Evolutionary conservation across 1,140 invertebrate species (phyloP).

Genomic region (Panagrolaimus sp.): DNA sequence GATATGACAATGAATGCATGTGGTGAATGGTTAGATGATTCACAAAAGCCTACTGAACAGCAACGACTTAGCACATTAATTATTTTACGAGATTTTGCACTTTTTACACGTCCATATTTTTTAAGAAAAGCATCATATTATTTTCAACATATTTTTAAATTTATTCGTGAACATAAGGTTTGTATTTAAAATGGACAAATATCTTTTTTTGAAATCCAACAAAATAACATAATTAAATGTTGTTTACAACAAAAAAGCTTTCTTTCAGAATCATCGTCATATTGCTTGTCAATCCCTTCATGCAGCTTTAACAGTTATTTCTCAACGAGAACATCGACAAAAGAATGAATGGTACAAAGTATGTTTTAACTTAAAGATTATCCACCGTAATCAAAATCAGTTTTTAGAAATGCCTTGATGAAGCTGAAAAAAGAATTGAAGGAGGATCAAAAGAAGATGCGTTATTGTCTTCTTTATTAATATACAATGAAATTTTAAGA

Average conservation of each 20-base stretch:
- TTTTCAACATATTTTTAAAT: slow-evolving; percentile 85
- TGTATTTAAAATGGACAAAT: no score
- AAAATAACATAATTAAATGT: slow-evolving; percentile 10
- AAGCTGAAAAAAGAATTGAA: slow-evolving; percentile 64
- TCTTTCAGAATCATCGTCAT: slow-evolving; percentile 73
- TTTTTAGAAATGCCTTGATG: slow-evolving; percentile 59
- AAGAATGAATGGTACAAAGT: slow-evolving; percentile 77
- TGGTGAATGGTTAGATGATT: slow-evolving; percentile 36
- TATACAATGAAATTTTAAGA: slow-evolving; percentile 85
- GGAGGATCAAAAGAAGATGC: slow-evolving; percentile 68
- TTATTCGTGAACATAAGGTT: slow-evolving; percentile 79
- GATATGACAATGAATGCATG: slow-evolving; percentile 40
- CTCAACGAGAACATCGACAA: slow-evolving; percentile 87
- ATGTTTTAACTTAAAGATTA: slow-evolving; percentile 13
- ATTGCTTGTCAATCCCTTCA: slow-evolving; percentile 82
- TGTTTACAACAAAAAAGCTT: slow-evolving; percentile 19
- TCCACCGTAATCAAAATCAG: slow-evolving; percentile 22
- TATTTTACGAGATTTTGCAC: slow-evolving; percentile 82
- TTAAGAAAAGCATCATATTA: slow-evolving; percentile 93
- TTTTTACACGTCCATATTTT: slow-evolving; percentile 92
- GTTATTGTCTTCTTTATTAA: slow-evolving; percentile 83
- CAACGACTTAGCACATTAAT: slow-evolving; percentile 65
- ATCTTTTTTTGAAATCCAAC: no score
- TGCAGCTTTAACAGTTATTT: slow-evolving; percentile 83
- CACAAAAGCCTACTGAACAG: slow-evolving; percentile 20